A percentile compares a stretch with the other conserved stretches of the same genome.
Evolutionary conservation across 2,888 invertebrate genomes (phyloP).

Genomic region (Lithophane ornitopus): DNA sequence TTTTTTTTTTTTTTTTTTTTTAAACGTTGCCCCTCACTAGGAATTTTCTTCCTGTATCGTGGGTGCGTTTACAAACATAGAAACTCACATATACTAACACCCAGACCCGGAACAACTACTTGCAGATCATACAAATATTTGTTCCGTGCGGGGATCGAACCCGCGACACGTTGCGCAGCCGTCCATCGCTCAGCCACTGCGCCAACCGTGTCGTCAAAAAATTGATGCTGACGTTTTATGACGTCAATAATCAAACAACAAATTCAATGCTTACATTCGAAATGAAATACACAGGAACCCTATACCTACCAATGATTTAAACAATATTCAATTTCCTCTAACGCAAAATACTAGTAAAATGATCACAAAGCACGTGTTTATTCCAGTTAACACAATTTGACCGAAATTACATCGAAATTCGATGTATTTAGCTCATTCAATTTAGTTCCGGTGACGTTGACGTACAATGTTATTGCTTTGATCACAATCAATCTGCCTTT

Average conservation of each 20-base stretch:
- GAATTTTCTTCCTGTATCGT: too few species aligned
- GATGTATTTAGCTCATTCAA: constrained; percentile 23
- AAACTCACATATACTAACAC: too few species aligned
- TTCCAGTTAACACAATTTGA: constrained; percentile 26
- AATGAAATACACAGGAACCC: constrained; percentile 14
- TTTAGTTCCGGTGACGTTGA: constrained; percentile 9
- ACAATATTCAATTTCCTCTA: constrained; percentile 1
- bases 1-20: too few species aligned
- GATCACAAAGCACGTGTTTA: constrained; percentile 36
- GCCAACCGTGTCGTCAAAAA: too few species aligned
- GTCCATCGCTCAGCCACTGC: too few species aligned
- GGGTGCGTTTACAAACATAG: too few species aligned
- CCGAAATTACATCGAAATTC: constrained; percentile 38
- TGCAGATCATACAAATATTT: too few species aligned
- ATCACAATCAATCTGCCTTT: background rate
- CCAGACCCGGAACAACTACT: too few species aligned
- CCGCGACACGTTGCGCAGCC: too few species aligned
- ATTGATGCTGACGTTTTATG: background rate
- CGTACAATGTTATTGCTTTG: constrained; percentile 39
- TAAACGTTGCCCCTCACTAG: too few species aligned
- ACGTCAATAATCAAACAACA: background rate
- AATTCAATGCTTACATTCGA: background rate
- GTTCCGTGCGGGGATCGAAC: too few species aligned
- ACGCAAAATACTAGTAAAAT: constrained; percentile 18
- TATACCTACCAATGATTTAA: background rate